Percentiles rank a stretch among this genome's conserved stretches.
phyloP scores from a whole-genome alignment of 2,797 vertebrate species.

The Setipinna tenuifilis region DNA sequence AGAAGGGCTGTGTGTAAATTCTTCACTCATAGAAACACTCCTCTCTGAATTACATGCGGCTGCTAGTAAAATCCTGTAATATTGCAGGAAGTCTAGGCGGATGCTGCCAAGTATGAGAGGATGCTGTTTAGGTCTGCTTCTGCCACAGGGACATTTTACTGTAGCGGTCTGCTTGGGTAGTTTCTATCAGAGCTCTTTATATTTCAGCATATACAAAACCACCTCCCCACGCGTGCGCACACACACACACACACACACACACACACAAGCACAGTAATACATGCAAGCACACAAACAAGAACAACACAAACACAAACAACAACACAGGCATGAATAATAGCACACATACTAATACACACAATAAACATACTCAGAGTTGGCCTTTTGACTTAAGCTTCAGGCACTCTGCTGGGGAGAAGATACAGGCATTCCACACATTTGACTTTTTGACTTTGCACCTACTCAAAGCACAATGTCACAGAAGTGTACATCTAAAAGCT shows the following conservation, averaged over 20 bases:
- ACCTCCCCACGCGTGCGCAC: too few relatives aligned
- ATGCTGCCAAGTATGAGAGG: neutral
- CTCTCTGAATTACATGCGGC: neutral
- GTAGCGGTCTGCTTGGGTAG: neutral
- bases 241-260: too few relatives aligned
- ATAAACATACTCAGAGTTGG: neutral
- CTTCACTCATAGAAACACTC: neutral
- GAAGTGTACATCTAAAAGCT: neutral
- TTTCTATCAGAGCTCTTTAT: neutral
- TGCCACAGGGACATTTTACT: slow-evolving; percentile 4
- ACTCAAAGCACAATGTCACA: neutral
- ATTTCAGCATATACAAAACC: neutral
- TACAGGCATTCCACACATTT: neutral
- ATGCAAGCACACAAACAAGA: neutral
- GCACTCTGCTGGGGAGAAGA: neutral
- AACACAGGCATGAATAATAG: too few relatives aligned
- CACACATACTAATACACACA: neutral
- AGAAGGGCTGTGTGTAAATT: neutral
- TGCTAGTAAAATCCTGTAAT: slow-evolving; percentile 15
- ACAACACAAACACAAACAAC: neutral
- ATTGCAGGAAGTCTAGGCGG: neutral
- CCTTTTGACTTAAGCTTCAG: neutral
- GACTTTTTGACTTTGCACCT: slow-evolving; percentile 4
- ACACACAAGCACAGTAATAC: neutral
- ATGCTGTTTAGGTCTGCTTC: neutral